Base-by-base conservation (phyloP, 1,140 invertebrate species). In the Leucophenga varia region DNA sequence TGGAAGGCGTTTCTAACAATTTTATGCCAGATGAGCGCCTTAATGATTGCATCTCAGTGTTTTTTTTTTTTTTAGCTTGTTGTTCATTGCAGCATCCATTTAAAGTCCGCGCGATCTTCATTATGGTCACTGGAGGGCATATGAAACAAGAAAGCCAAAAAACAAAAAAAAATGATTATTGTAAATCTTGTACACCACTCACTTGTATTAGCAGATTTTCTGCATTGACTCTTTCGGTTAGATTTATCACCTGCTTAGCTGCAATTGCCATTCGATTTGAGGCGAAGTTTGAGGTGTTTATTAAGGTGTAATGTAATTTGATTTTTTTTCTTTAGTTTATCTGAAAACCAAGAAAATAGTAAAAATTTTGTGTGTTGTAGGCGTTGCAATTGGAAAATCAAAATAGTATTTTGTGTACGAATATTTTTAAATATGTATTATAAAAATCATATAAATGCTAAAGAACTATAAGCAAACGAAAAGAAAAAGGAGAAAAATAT, bases 1-100 rank as follows among this genome's bases (percentile, higher is more conserved):
- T 18, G 21, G 9, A 6, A 20, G 68, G 68, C 68, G 68, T 72
- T 72, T 72, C 68, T 72, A 72, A 72, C 69, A 69, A 69, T 60
- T 65, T 69, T 72, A 63, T 72, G 60, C 68, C 63, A 67, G 67
- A 71, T 71, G 67, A 64, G 67, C 59, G 67, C 52, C 52, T 70
- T 64, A 67, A 58, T 68, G 63, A 67, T 67, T 64, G 59, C 56
- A 64, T 68, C 67, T 61, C 48, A 49, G 63, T 56, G 49, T 34
- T 34, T 6, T 9, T 14, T 4, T 34, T 9, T 10, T 56, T 56
- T 49, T 49, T 48, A 30, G 45, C 37, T 31, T 17, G 22, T 36
- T 44, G 21, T 22, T 32, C 43, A 46, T 48, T n/a, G 48, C 61
- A 63, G 60, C 63, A 55, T 64, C 61, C 57, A 72, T 61, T 72